Conservation (phyloP, 2,888 invertebrate genomes). For the Melanostoma mellinum region DNA sequence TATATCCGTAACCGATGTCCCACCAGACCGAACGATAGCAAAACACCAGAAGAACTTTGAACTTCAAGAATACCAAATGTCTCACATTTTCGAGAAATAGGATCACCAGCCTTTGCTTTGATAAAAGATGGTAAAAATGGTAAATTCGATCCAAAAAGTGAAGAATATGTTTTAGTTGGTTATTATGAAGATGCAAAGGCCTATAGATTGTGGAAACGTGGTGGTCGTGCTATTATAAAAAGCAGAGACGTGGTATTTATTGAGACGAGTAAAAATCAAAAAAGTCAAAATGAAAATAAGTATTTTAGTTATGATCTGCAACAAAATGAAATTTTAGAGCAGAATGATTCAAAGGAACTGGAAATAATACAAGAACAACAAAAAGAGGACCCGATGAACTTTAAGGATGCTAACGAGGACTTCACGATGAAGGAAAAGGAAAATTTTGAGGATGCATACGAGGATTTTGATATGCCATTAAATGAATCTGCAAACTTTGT, state of each 20-base stretch:
- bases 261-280: too few relatives aligned
- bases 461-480: too few relatives aligned
- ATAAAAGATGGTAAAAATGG: constrained; percentile 2
- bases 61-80: too few relatives aligned
- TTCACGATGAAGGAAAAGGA: too few relatives aligned
- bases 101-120: not conserved
- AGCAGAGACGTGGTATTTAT: not conserved
- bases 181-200: constrained; percentile 26
- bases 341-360: too few relatives aligned
- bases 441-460: too few relatives aligned
- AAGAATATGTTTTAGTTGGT: constrained; percentile 37
- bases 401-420: too few relatives aligned
- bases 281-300: not conserved
- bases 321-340: not conserved
- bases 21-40: too few relatives aligned
- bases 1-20: too few relatives aligned
- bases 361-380: too few relatives aligned
- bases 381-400: too few relatives aligned
- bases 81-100: not conserved
- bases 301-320: not conserved
- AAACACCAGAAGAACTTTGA: too few relatives aligned
- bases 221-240: not conserved
- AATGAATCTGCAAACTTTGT: constrained; percentile 18
- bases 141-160: constrained; percentile 14
- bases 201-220: constrained; percentile 1